phyloP scores from a whole-genome alignment of 2,113 vertebrate species.

The Catharus minimus region DNA sequence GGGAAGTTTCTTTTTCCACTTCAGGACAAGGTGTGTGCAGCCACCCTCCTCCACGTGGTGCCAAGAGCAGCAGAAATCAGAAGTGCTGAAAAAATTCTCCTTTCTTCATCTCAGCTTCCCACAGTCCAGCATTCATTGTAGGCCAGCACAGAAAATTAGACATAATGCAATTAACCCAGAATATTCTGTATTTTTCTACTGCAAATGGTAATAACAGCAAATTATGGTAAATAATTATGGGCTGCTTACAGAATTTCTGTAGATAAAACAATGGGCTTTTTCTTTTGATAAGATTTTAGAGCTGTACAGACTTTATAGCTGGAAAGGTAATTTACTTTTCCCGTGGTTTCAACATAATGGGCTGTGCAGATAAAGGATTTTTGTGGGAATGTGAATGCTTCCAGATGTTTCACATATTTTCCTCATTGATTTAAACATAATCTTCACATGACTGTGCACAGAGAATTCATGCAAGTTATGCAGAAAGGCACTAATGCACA shows the following conservation, averaged over 20 bases:
- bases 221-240: constrained; percentile 52
- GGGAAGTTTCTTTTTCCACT: neutral
- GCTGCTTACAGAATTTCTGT: constrained; percentile 20
- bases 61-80: neutral
- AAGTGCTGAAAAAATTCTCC: neutral
- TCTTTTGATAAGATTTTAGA: constrained; percentile 17
- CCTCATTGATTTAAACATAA: constrained; percentile 2
- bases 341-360: neutral
- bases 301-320: neutral
- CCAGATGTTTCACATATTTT: constrained; percentile 11
- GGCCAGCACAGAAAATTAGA: neutral
- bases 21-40: neutral
- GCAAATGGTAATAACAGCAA: constrained; percentile 24
- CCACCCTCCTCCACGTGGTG: neutral
- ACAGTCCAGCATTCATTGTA: neutral
- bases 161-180: constrained; percentile 16
- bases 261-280: constrained; percentile 25
- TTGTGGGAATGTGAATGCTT: neutral
- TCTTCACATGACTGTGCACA: neutral
- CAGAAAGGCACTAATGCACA: neutral
- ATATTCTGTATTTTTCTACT: constrained; percentile 19
- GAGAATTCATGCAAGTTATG: neutral
- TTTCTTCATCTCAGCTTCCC: neutral
- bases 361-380: neutral
- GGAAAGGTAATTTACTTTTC: constrained; percentile 35